Evolutionary conservation across 2,797 vertebrate genomes (phyloP).

Genomic region (Artibeus lituratus): DNA sequence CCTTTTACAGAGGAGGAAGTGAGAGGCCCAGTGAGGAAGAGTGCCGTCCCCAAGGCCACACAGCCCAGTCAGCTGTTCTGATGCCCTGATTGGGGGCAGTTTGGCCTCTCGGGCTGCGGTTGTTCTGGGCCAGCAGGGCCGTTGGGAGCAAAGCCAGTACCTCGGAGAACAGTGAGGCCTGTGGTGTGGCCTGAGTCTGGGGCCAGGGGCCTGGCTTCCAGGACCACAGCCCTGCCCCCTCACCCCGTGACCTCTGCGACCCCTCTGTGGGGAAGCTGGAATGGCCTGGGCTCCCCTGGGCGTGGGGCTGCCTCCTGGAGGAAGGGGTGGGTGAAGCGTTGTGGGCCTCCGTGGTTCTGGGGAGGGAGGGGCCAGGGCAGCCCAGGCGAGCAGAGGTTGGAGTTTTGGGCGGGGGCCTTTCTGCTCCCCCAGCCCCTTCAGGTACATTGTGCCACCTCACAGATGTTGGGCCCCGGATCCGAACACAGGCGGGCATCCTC

Average conservation of each 20-base stretch:
- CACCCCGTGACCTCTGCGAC: no score
- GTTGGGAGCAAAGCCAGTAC: fast-evolving
- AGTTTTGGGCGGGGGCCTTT: no score
- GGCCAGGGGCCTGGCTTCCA: neutral
- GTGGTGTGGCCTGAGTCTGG: neutral
- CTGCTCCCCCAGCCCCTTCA: no score
- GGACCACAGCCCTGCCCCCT: neutral
- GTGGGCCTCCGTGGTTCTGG: neutral
- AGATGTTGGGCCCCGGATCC: neutral
- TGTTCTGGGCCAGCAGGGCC: neutral
- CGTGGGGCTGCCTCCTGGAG: fast-evolving
- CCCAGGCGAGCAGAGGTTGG: neutral
- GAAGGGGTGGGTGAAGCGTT: neutral
- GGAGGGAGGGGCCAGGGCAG: neutral
- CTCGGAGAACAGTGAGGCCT: neutral
- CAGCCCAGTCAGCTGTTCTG: neutral
- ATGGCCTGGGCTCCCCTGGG: neutral
- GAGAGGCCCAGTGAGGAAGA: neutral
- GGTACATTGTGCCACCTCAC: fast-evolving
- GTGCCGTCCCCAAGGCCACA: neutral
- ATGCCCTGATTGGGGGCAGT: neutral
- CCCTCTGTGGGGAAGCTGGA: neutral
- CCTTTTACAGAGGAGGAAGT: neutral
- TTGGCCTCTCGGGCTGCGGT: fast-evolving
- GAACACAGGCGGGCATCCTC: neutral